These are phyloP conservation scores for Phasianus colchicus DNA, from an alignment of 2,113 vertebrate genomes.

Conservation along the genomic window DNA sequence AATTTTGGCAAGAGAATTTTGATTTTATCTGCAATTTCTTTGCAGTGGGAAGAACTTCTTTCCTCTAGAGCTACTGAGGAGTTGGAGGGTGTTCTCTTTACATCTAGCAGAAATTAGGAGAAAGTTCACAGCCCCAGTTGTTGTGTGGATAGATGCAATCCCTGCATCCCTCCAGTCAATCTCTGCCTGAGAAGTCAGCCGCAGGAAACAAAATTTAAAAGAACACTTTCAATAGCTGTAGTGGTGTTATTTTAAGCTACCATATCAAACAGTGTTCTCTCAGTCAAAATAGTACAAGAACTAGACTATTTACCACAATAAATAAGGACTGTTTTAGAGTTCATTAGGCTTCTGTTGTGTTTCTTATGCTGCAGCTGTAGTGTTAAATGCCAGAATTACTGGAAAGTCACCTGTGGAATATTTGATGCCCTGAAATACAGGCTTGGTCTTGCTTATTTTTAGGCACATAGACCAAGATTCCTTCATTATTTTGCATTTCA, in stretches of 20 bases:
- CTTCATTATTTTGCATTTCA: conserved; percentile 30
- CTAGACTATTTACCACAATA: background rate
- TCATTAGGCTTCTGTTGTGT: background rate
- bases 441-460: conserved; percentile 39
- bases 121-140: background rate
- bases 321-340: background rate
- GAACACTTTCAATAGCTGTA: background rate
- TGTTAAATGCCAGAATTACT: background rate
- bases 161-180: background rate
- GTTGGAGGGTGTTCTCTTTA: background rate
- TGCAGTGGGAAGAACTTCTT: background rate
- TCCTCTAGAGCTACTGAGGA: background rate
- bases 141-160: background rate
- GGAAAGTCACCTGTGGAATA: conserved; percentile 43
- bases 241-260: conserved; percentile 3
- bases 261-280: background rate
- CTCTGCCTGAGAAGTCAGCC: background rate
- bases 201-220: background rate
- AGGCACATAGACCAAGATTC: background rate
- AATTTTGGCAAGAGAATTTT: background rate
- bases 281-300: conserved; percentile 21
- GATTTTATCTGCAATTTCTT: background rate
- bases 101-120: background rate
- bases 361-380: background rate
- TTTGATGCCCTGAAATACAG: background rate